Evolutionary conservation across 2,888 invertebrate species (phyloP).

Genomic region (Drosophila algonquin): DNA sequence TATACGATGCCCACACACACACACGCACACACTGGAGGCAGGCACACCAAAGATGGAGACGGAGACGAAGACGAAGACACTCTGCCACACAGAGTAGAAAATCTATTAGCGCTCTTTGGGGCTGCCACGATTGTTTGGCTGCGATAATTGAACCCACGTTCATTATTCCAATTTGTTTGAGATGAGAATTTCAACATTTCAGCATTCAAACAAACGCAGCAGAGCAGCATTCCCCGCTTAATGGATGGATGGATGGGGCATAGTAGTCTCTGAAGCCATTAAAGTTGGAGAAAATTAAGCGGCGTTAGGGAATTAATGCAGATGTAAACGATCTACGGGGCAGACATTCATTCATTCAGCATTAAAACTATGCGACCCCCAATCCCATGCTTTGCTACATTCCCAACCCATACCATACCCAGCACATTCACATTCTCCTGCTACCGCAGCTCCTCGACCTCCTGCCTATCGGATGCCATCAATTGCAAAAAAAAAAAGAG

Average conservation of each 20-base stretch:
- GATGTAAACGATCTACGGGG: constrained; percentile 54
- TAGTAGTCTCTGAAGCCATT: constrained; percentile 30
- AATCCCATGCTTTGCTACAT: constrained; percentile 21
- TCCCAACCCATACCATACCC: constrained; percentile 24
- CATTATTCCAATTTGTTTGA: constrained; percentile 74
- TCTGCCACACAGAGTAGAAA: constrained; percentile 52
- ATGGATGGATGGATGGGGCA: constrained; percentile 43
- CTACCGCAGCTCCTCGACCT: constrained; percentile 42
- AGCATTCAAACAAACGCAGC: constrained; percentile 22
- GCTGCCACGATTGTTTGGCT: constrained; percentile 67
- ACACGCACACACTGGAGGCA: constrained; percentile 11
- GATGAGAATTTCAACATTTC: constrained; percentile 32
- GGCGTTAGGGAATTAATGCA: constrained; percentile 78
- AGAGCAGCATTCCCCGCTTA: constrained; percentile 55
- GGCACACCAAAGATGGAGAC: constrained; percentile 11
- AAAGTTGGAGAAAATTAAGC: constrained; percentile 70
- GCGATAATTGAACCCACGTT: constrained; percentile 80
- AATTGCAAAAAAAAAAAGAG: constrained; percentile 60
- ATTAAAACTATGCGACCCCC: constrained; percentile 51
- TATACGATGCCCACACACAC: constrained; percentile 11
- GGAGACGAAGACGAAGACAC: constrained; percentile 6
- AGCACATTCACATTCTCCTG: constrained; percentile 34
- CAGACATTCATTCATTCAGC: constrained; percentile 17
- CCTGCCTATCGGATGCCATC: constrained; percentile 78
- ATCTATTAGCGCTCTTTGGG: constrained; percentile 74